Percentiles rank a stretch among this genome's conserved stretches.
These are phyloP conservation scores for Channa maculata DNA, from an alignment of 2,113 vertebrate species.

Conservation along the genomic window DNA sequence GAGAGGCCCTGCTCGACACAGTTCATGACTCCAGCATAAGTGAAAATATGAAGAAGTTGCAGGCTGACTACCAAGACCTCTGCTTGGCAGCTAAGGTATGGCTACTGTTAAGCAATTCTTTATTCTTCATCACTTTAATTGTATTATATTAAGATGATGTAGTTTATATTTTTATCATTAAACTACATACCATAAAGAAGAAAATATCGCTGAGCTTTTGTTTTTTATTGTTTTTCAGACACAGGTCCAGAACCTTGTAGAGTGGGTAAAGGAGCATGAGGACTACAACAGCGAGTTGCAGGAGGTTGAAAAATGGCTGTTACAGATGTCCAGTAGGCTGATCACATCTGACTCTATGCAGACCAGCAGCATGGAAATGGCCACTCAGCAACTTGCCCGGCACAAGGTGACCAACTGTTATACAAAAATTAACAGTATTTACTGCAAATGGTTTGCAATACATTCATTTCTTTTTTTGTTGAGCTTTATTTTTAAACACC, in stretches of 20 bases:
- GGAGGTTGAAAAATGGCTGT: constrained; percentile 94
- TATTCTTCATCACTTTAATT: not conserved
- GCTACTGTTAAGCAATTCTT: not conserved
- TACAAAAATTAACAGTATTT: not conserved
- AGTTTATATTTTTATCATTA: no score
- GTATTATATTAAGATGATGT: not conserved
- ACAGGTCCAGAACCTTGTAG: constrained; percentile 85
- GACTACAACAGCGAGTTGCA: constrained; percentile 92
- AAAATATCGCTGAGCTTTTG: not conserved
- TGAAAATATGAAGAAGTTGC: constrained; percentile 87
- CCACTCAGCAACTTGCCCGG: constrained; percentile 93
- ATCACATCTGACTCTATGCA: constrained; percentile 91
- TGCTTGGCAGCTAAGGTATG: constrained; percentile 86
- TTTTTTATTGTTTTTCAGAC: constrained; percentile 73
- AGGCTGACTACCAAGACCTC: constrained; percentile 88
- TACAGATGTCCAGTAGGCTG: constrained; percentile 94
- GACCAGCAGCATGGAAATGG: constrained; percentile 88
- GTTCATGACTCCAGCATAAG: constrained; percentile 85
- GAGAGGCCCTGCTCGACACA: constrained; percentile 87
- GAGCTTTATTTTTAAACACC: not conserved
- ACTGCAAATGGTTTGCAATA: no score
- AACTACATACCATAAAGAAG: no score
- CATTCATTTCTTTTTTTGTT: no score
- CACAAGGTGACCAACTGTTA: constrained; percentile 88
- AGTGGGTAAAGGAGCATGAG: constrained; percentile 93